A percentile compares a stretch with the other conserved stretches of the same genome.
phyloP scores from a whole-genome alignment of 2,888 invertebrate species.

The Nebria salina region DNA sequence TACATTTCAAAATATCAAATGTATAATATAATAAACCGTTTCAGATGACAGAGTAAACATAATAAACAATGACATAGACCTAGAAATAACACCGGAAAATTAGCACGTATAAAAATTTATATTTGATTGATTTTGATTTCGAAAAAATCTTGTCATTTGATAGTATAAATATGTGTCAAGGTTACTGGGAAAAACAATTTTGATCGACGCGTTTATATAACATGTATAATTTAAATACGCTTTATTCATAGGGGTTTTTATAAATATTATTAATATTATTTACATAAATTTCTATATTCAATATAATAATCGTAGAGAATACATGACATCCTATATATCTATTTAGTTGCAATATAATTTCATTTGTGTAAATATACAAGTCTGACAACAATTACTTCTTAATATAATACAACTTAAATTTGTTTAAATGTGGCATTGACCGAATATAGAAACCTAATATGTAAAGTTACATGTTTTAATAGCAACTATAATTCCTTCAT shows the following conservation, averaged over 20 bases:
- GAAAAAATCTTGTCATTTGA: no score
- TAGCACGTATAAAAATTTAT: conserved; percentile 30
- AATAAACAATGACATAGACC: conserved; percentile 12
- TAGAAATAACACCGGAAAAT: background rate
- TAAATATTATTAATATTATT: no score
- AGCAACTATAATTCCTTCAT: conserved; percentile 33
- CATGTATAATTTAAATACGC: background rate
- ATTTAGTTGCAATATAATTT: no score
- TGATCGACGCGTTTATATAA: background rate
- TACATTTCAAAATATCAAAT: conserved; percentile 28
- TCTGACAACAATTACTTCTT: background rate
- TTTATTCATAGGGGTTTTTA: no score
- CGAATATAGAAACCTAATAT: background rate
- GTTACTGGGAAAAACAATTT: no score
- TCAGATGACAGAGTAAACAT: conserved; percentile 37
- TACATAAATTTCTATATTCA: no score
- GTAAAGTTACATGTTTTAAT: conserved; percentile 4
- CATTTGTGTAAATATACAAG: no score
- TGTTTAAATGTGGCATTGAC: background rate
- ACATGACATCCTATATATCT: no score
- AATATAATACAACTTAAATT: background rate
- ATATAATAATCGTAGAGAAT: no score
- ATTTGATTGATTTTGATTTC: conserved; percentile 23
- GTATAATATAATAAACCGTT: conserved; percentile 16
- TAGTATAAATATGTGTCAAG: no score